Evolutionary conservation across 2,797 vertebrate genomes (phyloP).

Genomic region (Lagothrix lagotricha): DNA sequence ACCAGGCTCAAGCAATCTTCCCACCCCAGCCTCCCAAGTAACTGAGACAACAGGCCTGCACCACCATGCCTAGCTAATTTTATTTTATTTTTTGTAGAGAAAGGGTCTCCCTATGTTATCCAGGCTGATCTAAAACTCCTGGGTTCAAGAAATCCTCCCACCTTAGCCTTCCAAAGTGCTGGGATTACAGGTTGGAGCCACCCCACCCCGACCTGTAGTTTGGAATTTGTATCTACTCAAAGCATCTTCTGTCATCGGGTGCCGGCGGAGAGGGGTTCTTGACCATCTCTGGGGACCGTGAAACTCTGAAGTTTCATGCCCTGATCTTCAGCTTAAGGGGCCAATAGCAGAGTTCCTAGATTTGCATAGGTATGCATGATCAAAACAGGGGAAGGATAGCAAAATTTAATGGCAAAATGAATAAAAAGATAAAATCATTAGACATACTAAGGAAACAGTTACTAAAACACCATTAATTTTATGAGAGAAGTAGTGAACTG

Average conservation of each 20-base stretch:
- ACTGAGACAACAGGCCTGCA: not conserved
- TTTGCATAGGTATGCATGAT: not conserved
- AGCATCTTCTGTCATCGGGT: not conserved
- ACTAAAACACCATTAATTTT: not conserved
- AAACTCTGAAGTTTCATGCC: not conserved
- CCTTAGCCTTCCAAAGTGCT: not conserved
- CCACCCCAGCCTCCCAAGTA: not conserved
- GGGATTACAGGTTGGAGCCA: not conserved
- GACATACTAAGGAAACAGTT: not conserved
- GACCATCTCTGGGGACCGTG: not conserved
- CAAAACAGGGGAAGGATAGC: not conserved
- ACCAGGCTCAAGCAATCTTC: not conserved
- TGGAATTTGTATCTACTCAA: not conserved
- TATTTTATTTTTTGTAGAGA: not conserved
- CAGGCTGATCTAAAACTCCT: not conserved
- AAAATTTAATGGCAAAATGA: not conserved
- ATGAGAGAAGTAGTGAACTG: not conserved
- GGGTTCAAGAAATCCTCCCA: not conserved
- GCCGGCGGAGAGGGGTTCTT: not conserved
- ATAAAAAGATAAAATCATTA: not conserved
- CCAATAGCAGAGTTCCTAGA: not conserved
- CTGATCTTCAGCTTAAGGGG: not conserved
- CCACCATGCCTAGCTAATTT: not conserved
- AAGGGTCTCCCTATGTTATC: not conserved
- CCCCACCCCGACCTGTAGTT: not conserved